These are phyloP conservation scores for Tanypteryx hageni DNA, from an alignment of 2,888 invertebrate species.

Conservation along the genomic window DNA sequence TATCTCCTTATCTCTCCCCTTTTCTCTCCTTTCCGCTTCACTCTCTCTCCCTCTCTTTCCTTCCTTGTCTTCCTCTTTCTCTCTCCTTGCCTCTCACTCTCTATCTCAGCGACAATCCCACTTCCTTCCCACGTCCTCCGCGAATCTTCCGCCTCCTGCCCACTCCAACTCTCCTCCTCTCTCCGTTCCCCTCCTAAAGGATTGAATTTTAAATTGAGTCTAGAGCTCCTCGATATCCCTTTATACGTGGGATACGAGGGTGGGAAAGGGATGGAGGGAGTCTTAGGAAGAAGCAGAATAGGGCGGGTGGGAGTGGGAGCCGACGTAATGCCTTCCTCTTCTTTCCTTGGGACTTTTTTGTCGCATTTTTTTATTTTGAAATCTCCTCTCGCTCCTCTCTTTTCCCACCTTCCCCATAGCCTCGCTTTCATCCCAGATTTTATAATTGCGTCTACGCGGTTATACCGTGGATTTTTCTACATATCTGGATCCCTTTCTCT, in stretches of 20 bases:
- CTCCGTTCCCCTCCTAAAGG: not conserved
- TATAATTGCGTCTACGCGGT: no score
- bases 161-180: not conserved
- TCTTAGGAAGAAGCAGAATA: not conserved
- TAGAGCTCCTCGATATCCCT: constrained; percentile 14
- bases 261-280: not conserved
- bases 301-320: not conserved
- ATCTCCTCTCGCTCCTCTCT: not conserved
- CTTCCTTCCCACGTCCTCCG: no score
- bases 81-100: not conserved
- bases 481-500: not conserved
- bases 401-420: not conserved
- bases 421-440: not conserved
- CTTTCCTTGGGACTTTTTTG: not conserved
- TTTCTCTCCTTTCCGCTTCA: not conserved
- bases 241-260: not conserved
- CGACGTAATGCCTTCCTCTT: not conserved
- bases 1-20: not conserved
- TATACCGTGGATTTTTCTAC: not conserved
- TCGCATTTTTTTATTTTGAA: not conserved
- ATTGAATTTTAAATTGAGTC: constrained; percentile 35
- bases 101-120: not conserved
- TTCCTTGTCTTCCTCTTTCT: not conserved
- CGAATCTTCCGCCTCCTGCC: not conserved
- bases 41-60: not conserved